Percentiles rank a stretch among this genome's conserved stretches.
Evolutionary conservation across 2,888 invertebrate species (phyloP).

Genomic region (Dynastes maya): DNA sequence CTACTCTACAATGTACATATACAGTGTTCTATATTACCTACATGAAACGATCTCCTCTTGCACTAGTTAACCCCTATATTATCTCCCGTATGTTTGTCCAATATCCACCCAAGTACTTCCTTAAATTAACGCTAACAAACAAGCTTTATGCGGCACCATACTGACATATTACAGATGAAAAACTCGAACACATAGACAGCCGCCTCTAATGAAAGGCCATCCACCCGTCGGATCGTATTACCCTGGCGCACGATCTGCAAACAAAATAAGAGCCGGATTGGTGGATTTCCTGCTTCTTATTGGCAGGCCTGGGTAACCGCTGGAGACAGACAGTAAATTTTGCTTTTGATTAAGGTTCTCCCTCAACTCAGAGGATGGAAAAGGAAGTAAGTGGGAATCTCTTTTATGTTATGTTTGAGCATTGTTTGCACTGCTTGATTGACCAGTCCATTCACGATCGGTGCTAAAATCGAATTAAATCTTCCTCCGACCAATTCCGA

Average conservation of each 20-base stretch:
- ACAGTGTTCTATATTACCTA: too few species aligned
- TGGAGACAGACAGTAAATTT: constrained; percentile 54
- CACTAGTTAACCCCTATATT: too few species aligned
- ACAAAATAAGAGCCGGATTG: constrained; percentile 66
- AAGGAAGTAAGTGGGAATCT: neutral
- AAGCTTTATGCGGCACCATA: neutral
- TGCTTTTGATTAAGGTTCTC: too few species aligned
- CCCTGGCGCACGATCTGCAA: constrained; percentile 62
- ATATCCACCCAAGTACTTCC: neutral
- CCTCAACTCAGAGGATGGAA: constrained; percentile 27
- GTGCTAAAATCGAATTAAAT: constrained; percentile 45
- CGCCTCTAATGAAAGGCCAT: constrained; percentile 15
- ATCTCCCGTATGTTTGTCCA: too few species aligned
- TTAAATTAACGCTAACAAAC: constrained; percentile 5
- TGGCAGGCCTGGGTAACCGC: constrained; percentile 59
- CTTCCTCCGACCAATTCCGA: neutral
- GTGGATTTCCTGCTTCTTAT: constrained; percentile 64
- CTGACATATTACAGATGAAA: neutral
- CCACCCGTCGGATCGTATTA: neutral
- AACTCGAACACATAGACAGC: neutral
- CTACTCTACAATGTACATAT: too few species aligned
- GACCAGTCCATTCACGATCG: constrained; percentile 17
- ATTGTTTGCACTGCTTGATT: constrained; percentile 42
- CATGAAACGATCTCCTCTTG: too few species aligned
- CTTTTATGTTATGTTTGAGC: neutral